Base-by-base conservation (phyloP, 2,888 invertebrate species). In the Fabriciana adippe region DNA sequence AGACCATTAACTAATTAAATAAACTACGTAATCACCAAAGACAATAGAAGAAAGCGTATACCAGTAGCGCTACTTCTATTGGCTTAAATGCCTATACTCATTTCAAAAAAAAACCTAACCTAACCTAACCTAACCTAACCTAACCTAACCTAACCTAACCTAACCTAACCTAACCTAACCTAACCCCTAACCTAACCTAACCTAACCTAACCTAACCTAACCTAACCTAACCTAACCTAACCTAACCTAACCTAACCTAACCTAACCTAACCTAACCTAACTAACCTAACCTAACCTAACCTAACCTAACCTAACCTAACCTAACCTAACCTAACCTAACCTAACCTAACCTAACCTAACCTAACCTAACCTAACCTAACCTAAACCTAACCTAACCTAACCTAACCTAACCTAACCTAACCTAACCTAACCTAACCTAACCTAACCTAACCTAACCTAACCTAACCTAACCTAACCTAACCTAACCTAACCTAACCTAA, bases 371-470 rank as follows among this genome's bases (percentile, higher is more conserved):
- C 72, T 69, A 72, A 72, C 69, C 69, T 68, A 72, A 68, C 71
- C 71, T 71, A 71, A 71, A 68, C 71, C 68, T 66, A 71, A 68
- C 71, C 66, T 66, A 68, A 66, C 71, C 68, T 66, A 68, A 66
- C 72, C 69, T 70, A 70, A 67, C 72, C 69, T 68, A 70, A 67
- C 72, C 69, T 70, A 72, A 72, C 72, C 69, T 68, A 72, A 72
- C 72, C 72, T 72, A 72, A 72, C 69, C 72, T 70, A 72, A 72
- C 72, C 72, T 68, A 69, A 72, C 72, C 72, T 68, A 72, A 72
- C 72, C 72, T 70, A 72, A 72, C 72, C 72, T 70, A 72, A 72
- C 72, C 72, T 70, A 72, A 69, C 72, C 72, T 70, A 72, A 72
- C 71, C 72, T 70, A 70, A 69, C 69, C 70, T 66, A 72, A 70